These are phyloP conservation scores for Rhinella marina DNA, from an alignment of 2,797 vertebrate species.

Conservation along the genomic window DNA sequence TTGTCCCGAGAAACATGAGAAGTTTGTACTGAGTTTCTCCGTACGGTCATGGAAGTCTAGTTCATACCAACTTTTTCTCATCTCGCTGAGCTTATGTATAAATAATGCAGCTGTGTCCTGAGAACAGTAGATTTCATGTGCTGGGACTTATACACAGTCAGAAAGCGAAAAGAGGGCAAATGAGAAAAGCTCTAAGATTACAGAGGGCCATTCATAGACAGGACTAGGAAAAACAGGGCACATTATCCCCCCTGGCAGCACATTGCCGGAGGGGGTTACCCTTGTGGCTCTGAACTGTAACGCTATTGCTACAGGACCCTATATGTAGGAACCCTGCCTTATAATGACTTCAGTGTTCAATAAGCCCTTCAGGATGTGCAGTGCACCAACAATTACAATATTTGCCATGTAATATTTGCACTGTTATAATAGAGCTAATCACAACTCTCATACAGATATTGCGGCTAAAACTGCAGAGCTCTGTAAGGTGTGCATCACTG, in stretches of 20 bases:
- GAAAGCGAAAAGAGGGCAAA: neutral
- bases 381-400: neutral
- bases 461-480: no score
- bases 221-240: neutral
- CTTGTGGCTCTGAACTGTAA: neutral
- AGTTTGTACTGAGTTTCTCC: slow-evolving; percentile 12
- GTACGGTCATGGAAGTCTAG: neutral
- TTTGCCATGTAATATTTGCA: neutral
- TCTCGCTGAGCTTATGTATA: slow-evolving; percentile 18
- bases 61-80: slow-evolving; percentile 11
- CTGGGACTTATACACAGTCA: neutral
- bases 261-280: neutral
- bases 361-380: neutral
- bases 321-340: neutral
- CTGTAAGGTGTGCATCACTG: no score
- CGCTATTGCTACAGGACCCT: neutral
- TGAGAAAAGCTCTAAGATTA: neutral
- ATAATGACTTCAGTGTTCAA: neutral
- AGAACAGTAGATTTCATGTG: slow-evolving; percentile 18
- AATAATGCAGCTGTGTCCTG: slow-evolving; percentile 17
- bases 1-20: slow-evolving; percentile 26
- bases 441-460: neutral
- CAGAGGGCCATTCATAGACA: neutral
- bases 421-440: neutral
- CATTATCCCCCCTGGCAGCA: neutral